Percentiles rank a stretch among this genome's conserved stretches.
phyloP scores from a whole-genome alignment of 2,888 invertebrate genomes.

The Macroteleia sp. region DNA sequence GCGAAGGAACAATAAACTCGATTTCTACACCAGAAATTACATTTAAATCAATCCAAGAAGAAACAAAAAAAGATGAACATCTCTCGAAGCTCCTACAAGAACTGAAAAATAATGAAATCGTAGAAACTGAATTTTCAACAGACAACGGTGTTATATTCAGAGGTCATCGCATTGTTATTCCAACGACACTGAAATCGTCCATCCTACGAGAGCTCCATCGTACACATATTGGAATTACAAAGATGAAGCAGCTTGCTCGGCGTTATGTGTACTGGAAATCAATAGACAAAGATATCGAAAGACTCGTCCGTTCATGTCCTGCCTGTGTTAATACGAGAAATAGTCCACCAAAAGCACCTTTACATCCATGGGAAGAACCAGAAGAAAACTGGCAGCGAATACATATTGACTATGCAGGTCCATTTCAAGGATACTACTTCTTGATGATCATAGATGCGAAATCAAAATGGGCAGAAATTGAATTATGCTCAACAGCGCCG shows the following conservation, averaged over 20 bases:
- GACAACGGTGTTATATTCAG: constrained; percentile 60
- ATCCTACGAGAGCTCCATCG: constrained; percentile 55
- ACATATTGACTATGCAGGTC: constrained; percentile 71
- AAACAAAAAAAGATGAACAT: too few relatives aligned
- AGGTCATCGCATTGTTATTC: constrained; percentile 68
- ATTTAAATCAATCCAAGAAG: too few relatives aligned
- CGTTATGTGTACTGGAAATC: constrained; percentile 63
- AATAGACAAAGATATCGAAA: constrained; percentile 62
- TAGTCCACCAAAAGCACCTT: constrained; percentile 41
- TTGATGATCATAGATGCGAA: constrained; percentile 65
- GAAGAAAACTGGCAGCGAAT: constrained; percentile 67
- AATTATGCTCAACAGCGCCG: constrained; percentile 38
- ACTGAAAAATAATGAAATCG: too few relatives aligned
- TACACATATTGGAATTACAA: constrained; percentile 56
- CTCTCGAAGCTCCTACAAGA: too few relatives aligned
- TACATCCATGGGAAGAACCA: constrained; percentile 63
- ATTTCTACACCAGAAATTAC: constrained; percentile 6
- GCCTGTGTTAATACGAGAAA: constrained; percentile 34
- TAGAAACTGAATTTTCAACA: constrained; percentile 25
- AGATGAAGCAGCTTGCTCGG: constrained; percentile 59
- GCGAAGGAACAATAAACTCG: constrained; percentile 1
- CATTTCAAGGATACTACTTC: constrained; percentile 37
- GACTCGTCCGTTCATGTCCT: constrained; percentile 30
- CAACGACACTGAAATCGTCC: constrained; percentile 18
- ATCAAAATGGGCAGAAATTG: constrained; percentile 67